A percentile compares a stretch with the other conserved stretches of the same genome.
phyloP scores from a whole-genome alignment of 2,888 invertebrate genomes.

The Nephrotoma flavescens region DNA sequence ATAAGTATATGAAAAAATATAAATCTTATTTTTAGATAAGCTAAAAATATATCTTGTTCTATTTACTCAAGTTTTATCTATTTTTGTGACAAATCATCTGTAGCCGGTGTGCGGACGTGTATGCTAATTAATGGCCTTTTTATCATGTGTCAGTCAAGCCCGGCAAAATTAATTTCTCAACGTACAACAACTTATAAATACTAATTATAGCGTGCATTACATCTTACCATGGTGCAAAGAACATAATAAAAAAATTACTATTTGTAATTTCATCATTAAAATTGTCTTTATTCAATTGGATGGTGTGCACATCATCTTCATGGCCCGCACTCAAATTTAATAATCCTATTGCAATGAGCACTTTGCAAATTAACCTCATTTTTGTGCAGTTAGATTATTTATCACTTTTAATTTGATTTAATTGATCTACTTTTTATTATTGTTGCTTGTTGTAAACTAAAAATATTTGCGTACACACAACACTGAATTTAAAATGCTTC shows the following conservation, averaged over 20 bases:
- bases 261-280: slow-evolving; percentile 46
- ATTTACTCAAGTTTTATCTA: neutral
- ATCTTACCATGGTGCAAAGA: slow-evolving; percentile 64
- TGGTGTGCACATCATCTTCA: slow-evolving; percentile 29
- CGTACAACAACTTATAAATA: neutral
- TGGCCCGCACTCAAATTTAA: slow-evolving; percentile 8
- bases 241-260: slow-evolving; percentile 62
- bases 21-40: neutral
- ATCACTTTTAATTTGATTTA: neutral
- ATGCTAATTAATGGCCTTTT: neutral
- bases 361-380: neutral
- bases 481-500: neutral
- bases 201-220: neutral
- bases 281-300: slow-evolving; percentile 38
- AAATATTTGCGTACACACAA: neutral
- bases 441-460: neutral
- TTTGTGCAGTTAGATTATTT: neutral
- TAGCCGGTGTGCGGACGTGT: neutral
- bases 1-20: neutral
- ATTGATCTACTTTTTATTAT: neutral
- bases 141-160: neutral
- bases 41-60: neutral
- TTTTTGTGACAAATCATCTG: neutral
- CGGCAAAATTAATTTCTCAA: neutral
- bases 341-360: neutral